Base-by-base conservation (phyloP, 2,888 invertebrate species). In the Troides aeacus region DNA sequence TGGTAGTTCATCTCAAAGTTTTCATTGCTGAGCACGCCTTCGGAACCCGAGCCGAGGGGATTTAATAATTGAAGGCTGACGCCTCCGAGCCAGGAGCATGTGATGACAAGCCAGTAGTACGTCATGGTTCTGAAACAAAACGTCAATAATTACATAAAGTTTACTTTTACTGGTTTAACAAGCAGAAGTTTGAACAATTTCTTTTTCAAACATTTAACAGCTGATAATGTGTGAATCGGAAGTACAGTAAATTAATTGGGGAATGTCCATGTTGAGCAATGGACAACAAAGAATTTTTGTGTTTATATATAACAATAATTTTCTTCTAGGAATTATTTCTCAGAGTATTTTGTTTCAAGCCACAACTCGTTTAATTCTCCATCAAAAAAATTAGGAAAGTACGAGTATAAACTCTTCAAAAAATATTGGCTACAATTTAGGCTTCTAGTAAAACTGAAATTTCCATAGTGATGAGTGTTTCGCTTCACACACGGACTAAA, bases 11-110 rank as follows among this genome's bases (percentile, higher is more conserved):
- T 67, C 1, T 74, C 70, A n/a, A 80, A 77, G 66, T 85, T 84
- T 18, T 81, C 57, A 1, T 83, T 76, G 61, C 86, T 84, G 23
- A 83, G 70, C 8, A 81, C 71, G 12, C 82, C 72, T 23, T 87
- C 85, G 0, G 78, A 75, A 1, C 73, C 80, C 0, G 83, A 76
- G 0, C 78, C 84, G 0, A 79, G 84, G 6, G 81, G 83, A 79
- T 82, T 85, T 75, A 92, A 86, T 81, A 87, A 88, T 77, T 92
- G 92, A 7, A 87, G 87, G 65, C 88, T 86, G 69, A 79, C 92
- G 18, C 82, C 75, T 69, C 91, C 87, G 69, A 91, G 75, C 84
- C 90, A 91, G 1, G 88, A 84, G 74, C 88, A 77, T 2, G 84
- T 80, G 74, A 91, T 80, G 73, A 92, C 80, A 53, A 92, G 82